Evolutionary conservation across 1,140 invertebrate genomes (phyloP).

Genomic region (Arctopsyche grandis): DNA sequence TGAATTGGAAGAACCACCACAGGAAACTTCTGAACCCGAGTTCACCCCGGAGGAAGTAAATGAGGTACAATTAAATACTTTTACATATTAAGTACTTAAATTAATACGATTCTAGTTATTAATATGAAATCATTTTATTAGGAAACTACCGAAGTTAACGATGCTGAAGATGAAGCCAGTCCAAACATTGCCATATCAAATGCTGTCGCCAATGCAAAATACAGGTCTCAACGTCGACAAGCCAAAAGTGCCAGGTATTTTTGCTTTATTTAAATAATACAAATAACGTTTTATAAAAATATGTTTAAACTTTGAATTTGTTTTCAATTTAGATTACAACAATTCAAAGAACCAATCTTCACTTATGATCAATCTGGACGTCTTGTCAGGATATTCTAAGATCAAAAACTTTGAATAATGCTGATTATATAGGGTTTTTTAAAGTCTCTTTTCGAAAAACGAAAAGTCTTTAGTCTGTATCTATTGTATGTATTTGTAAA

Average conservation of each 20-base stretch:
- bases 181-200: conserved; percentile 48
- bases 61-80: conserved; percentile 23
- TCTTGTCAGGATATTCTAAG: conserved; percentile 52
- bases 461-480: neutral
- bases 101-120: neutral
- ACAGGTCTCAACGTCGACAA: conserved; percentile 19
- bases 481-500: neutral
- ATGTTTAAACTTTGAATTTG: neutral
- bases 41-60: conserved; percentile 33
- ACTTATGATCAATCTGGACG: conserved; percentile 52
- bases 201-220: conserved; percentile 48
- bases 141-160: conserved; percentile 42
- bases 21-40: conserved; percentile 21
- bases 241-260: conserved; percentile 21
- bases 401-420: conserved; percentile 1
- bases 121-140: conserved; percentile 13
- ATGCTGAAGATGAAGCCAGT: conserved; percentile 32
- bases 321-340: conserved; percentile 36
- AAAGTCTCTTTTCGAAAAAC: neutral
- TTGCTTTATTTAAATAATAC: conserved; percentile 3
- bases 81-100: neutral
- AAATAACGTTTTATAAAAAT: neutral
- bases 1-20: conserved; percentile 25
- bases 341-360: conserved; percentile 49
- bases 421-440: neutral